Percentiles rank a stretch among this genome's conserved stretches.
phyloP scores from a whole-genome alignment of 2,888 invertebrate genomes.

The Lysandra coridon region DNA sequence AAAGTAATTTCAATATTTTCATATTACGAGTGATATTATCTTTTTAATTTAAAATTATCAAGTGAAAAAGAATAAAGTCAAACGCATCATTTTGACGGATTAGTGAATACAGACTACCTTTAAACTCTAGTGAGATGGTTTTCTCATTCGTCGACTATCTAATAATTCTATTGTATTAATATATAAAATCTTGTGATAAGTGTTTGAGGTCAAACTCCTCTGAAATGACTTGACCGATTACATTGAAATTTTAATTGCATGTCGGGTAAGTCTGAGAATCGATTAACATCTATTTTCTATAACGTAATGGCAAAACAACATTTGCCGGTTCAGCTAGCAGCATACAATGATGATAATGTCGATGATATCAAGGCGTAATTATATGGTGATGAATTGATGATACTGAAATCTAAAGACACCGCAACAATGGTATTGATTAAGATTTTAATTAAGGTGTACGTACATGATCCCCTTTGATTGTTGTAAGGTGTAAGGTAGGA shows the following conservation, averaged over 20 bases:
- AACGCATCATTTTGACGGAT: too few species aligned
- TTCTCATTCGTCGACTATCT: too few species aligned
- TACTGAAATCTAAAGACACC: background rate
- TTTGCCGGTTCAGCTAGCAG: background rate
- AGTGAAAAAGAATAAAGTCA: too few species aligned
- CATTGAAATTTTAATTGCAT: background rate
- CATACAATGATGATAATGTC: background rate
- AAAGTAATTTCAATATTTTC: background rate
- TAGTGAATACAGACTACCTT: too few species aligned
- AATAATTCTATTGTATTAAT: too few species aligned
- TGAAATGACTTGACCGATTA: background rate
- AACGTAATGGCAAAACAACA: background rate
- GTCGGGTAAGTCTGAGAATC: background rate
- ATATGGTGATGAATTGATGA: too few species aligned
- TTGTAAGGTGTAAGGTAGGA: background rate
- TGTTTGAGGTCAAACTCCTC: too few species aligned
- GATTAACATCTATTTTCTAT: background rate
- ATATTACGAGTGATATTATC: too few species aligned
- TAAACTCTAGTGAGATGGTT: too few species aligned
- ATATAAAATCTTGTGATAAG: too few species aligned
- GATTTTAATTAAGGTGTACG: background rate
- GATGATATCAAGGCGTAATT: background rate
- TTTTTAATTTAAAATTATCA: too few species aligned
- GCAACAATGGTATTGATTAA: slow-evolving; percentile 1
- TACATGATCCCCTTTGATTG: background rate